Base-by-base conservation (phyloP, 2,113 vertebrate genomes). In the Toxostoma redivivum region DNA sequence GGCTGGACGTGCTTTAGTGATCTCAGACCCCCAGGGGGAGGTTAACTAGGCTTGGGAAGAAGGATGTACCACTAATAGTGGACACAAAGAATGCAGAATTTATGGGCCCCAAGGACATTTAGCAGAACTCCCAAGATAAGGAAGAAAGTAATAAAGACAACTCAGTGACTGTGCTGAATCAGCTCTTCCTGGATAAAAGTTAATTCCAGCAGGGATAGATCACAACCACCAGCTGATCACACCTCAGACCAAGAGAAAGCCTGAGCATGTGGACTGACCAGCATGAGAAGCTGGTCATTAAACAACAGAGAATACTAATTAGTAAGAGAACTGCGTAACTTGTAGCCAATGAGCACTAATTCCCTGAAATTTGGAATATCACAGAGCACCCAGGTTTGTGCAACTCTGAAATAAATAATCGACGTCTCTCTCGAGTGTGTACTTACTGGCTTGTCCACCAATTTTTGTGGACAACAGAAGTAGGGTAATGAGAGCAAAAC, bases 401-500 rank as follows among this genome's bases (percentile, higher is more conserved):
- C 18, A 42, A 10, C 31, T 31, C 24, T 11, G 44, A 31, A 58
- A 42, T 37, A 28, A 64, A 40, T 3, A n/a, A 19, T 4, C 12
- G 4, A 1, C 18, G 5, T 56, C 6, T 24, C 42, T 73, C 12
- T 24, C 12, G 5, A 12, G 40, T 13, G 23, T 8, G 19, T 5
- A 8, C 4, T 23, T 40, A 33, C 0, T 10, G 37, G 13, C 21
- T 60, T 15, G 17, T 5, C 8, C 53, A 25, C 5, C 6, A 37
- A 27, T 18, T 51, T 11, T 23, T 23, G 45, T 19, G 45, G 21
- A 31, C 37, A 27, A 7, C 11, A 37, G 22, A 1, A 31, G 37
- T 1, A 4, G 18, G 2, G 15, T 6, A 60, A 23, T 2, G 10
- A 27, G 4, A 53, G 28, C 38, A 22, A 21, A 42, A 35, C 37